Evolutionary conservation across 1,140 invertebrate genomes (phyloP).

Genomic region (Oedothorax gibbosus): DNA sequence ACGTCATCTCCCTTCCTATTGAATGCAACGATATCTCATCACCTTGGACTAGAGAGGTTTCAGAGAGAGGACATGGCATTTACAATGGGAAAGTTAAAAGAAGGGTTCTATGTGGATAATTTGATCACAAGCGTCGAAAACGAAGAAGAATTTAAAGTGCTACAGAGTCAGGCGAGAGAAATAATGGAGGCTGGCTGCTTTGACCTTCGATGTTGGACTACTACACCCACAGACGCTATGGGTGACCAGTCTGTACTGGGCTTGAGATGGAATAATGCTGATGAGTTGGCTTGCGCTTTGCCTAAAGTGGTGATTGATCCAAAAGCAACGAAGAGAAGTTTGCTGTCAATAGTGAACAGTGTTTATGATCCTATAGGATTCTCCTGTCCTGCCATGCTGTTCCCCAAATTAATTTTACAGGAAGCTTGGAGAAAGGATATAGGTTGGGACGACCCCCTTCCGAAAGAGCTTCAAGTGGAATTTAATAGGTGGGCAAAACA

Average conservation of each 20-base stretch:
- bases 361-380: constrained; percentile 29
- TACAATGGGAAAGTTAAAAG: background rate
- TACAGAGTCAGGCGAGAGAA: background rate
- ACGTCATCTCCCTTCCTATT: constrained; percentile 11
- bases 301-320: too few relatives aligned
- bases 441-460: constrained; percentile 2
- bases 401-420: constrained; percentile 14
- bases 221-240: background rate
- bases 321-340: background rate
- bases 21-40: constrained; percentile 21
- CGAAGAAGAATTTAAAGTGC: background rate
- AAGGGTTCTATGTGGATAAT: constrained; percentile 29
- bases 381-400: background rate
- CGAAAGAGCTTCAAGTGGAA: background rate
- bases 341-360: background rate
- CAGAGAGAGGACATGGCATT: background rate
- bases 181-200: constrained; percentile 1
- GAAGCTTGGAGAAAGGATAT: constrained; percentile 13
- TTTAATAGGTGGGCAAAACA: background rate
- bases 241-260: constrained; percentile 3
- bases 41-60: background rate
- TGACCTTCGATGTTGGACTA: constrained; percentile 20
- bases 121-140: background rate
- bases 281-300: background rate
- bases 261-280: background rate